Conservation (phyloP, 1,140 invertebrate genomes). For the Drosophila dunni region DNA sequence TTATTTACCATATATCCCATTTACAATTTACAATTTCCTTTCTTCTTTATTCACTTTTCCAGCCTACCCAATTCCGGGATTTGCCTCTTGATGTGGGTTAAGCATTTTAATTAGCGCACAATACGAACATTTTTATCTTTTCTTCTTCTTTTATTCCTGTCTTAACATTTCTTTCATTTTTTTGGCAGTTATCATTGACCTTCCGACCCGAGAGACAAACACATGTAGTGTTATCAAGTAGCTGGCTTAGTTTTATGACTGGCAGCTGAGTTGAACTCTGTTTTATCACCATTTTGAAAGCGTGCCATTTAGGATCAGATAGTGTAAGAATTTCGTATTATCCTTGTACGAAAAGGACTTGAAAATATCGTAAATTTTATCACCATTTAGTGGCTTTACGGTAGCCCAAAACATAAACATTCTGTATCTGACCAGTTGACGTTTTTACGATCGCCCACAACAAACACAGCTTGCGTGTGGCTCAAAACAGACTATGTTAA, state of each 20-base stretch:
- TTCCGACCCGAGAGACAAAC: constrained; percentile 8
- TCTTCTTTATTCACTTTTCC: constrained; percentile 1
- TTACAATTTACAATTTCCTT: constrained; percentile 49
- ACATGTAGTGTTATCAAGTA: constrained; percentile 18
- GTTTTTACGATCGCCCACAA: constrained; percentile 38
- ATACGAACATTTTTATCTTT: constrained; percentile 50
- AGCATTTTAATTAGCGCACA: constrained; percentile 82
- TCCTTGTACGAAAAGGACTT: constrained; percentile 50
- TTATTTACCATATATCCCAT: constrained; percentile 58
- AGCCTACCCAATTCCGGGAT: constrained; percentile 39
- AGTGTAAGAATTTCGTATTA: constrained; percentile 2
- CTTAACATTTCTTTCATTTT: neutral
- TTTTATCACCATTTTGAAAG: constrained; percentile 66
- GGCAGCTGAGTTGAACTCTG: constrained; percentile 35
- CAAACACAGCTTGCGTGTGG: constrained; percentile 53
- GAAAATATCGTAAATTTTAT: constrained; percentile 42
- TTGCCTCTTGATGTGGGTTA: constrained; percentile 77
- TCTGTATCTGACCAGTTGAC: constrained; percentile 19
- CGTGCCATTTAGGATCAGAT: constrained; percentile 54
- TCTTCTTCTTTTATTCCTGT: constrained; percentile 21
- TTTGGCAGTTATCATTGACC: constrained; percentile 34
- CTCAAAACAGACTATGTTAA: neutral
- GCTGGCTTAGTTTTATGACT: constrained; percentile 34
- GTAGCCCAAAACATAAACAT: constrained; percentile 45
- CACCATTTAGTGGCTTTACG: constrained; percentile 54